Evolutionary conservation across 2,113 vertebrate genomes (phyloP).

Genomic region (Phyllopteryx taeniolatus): DNA sequence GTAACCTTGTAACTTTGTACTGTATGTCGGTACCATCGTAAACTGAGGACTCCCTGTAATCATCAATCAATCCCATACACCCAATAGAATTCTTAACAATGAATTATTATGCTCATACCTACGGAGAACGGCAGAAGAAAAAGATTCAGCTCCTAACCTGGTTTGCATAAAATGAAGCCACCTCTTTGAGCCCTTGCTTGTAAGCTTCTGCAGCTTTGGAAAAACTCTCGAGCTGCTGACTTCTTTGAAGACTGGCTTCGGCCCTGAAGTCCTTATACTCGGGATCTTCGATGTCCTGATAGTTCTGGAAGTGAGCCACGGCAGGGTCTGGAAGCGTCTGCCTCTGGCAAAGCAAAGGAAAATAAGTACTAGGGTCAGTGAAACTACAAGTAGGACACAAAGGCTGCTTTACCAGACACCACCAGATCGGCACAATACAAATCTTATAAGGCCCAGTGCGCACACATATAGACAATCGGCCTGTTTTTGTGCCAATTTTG

Average conservation of each 20-base stretch:
- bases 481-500: too few relatives aligned
- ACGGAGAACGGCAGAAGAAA: neutral
- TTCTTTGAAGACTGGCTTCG: constrained; percentile 85
- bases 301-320: constrained; percentile 29
- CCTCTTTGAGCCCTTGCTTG: constrained; percentile 83
- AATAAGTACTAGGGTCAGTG: neutral
- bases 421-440: neutral
- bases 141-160: constrained; percentile 72
- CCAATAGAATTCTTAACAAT: neutral
- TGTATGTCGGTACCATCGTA: too few relatives aligned
- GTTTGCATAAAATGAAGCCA: constrained; percentile 91
- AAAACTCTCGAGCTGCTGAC: constrained; percentile 82
- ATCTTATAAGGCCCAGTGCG: neutral
- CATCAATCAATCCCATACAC: too few relatives aligned
- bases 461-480: too few relatives aligned
- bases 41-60: too few relatives aligned
- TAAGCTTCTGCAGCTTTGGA: constrained; percentile 87
- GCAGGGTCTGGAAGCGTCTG: constrained; percentile 26
- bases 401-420: neutral
- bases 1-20: too few relatives aligned
- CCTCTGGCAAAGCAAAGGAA: constrained; percentile 24
- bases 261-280: constrained; percentile 89
- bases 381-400: neutral
- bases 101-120: neutral
- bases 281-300: constrained; percentile 87